Evolutionary conservation across 2,888 invertebrate genomes (phyloP).

Genomic region (Morinoia aosen): DNA sequence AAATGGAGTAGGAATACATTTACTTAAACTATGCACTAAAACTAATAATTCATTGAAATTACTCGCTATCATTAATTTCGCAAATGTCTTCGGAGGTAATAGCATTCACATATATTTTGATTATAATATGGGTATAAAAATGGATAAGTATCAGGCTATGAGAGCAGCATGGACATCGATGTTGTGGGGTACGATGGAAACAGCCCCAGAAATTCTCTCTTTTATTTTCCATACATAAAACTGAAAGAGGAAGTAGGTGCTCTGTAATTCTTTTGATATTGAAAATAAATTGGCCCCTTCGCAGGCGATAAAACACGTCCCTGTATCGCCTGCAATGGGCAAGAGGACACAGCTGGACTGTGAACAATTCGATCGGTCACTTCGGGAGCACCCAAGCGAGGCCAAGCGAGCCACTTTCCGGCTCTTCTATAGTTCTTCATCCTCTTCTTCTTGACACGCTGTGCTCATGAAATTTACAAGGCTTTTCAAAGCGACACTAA

Average conservation of each 20-base stretch:
- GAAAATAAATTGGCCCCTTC: constrained; percentile 1
- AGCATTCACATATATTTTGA: no score
- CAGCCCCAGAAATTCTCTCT: background rate
- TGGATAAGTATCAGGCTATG: no score
- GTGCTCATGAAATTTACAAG: background rate
- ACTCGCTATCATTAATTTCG: no score
- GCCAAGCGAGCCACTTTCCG: background rate
- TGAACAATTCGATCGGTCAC: constrained; percentile 37
- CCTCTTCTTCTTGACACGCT: background rate
- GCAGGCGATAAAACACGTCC: background rate
- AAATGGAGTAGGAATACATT: no score
- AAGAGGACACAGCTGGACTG: constrained; percentile 24
- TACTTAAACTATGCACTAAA: no score
- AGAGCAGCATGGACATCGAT: background rate
- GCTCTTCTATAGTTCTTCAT: background rate
- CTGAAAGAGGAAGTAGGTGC: background rate
- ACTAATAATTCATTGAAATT: no score
- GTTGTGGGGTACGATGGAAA: background rate
- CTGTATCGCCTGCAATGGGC: background rate
- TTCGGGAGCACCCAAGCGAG: background rate
- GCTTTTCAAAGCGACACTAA: background rate
- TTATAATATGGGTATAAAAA: no score
- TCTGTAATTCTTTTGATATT: background rate
- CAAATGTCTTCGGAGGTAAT: no score
- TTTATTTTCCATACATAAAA: background rate